Evolutionary conservation across 1,140 invertebrate genomes (phyloP).

Genomic region (Eumaeus atala): DNA sequence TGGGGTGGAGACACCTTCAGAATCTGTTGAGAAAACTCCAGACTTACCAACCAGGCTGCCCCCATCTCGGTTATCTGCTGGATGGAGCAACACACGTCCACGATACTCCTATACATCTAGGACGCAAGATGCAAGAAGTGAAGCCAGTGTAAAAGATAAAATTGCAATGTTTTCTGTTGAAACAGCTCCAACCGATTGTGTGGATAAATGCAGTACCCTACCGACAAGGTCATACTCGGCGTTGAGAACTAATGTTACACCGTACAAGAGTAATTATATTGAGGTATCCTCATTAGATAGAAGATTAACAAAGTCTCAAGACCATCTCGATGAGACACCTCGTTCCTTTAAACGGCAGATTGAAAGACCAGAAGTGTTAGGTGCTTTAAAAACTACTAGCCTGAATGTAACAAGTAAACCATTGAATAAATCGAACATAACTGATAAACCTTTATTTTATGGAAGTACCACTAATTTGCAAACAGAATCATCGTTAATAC

Average conservation of each 20-base stretch:
- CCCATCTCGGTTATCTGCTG: slow-evolving; percentile 39
- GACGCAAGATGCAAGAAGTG: slow-evolving; percentile 83
- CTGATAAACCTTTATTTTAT: slow-evolving; percentile 58
- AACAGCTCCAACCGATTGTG: slow-evolving; percentile 61
- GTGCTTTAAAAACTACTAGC: slow-evolving; percentile 42
- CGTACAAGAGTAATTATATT: slow-evolving; percentile 44
- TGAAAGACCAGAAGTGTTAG: slow-evolving; percentile 59
- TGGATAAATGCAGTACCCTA: slow-evolving; percentile 68
- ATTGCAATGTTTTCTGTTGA: slow-evolving; percentile 89
- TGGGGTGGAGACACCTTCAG: slow-evolving; percentile 89
- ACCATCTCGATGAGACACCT: slow-evolving; percentile 63
- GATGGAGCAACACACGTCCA: slow-evolving; percentile 47
- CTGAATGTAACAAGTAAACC: slow-evolving; percentile 32
- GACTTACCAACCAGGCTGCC: slow-evolving; percentile 49
- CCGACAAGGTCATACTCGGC: slow-evolving; percentile 58
- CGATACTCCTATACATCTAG: slow-evolving; percentile 65
- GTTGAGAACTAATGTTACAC: slow-evolving; percentile 44
- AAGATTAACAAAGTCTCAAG: slow-evolving; percentile 64
- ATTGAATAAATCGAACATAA: slow-evolving; percentile 34
- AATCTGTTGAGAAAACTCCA: slow-evolving; percentile 78
- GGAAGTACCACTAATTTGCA: slow-evolving; percentile 59
- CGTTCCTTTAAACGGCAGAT: slow-evolving; percentile 49
- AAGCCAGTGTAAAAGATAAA: slow-evolving; percentile 87
- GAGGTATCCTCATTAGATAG: slow-evolving; percentile 58
- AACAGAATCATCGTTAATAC: slow-evolving; percentile 40